Evolutionary conservation across 2,888 invertebrate genomes (phyloP), one percentile per base, ranked within the genome.

Genomic region (Cerastoderma edule): DNA sequence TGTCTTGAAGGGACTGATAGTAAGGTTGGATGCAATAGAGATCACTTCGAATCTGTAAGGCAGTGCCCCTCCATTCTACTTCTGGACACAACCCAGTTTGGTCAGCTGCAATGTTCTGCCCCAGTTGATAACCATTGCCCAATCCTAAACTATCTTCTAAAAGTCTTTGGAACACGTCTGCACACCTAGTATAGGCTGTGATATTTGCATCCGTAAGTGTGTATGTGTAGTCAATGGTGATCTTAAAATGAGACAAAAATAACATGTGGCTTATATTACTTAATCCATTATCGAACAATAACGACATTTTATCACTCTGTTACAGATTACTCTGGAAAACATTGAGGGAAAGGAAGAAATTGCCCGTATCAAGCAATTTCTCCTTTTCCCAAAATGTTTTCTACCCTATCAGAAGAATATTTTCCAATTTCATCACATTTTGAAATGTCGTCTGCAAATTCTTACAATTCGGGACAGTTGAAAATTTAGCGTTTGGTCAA

Each of bases 11-110:
- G 0, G 39, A 64, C 27, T 44, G 32, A 54, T 27, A 74, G 16
- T 50, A 50, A 8, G 74, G 74, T 24, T 28, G 28, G 19, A 30
- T 19, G 35, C 78, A 78, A 44, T 24, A 56, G 6, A 28, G 53
- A 1, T 35, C 66, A 0, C 35, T 22, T 0, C 10, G 2, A 0
- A 8, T 5, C 16, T 63, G 48, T 1, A 24, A 4, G 30, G 75
- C 72, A 35, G 44, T 22, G n/a, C 22, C 8, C 16, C 22, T 27
- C 24, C 22, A 16, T 4, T 39, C 22, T 10, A 60, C 39, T 2
- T 60, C n/a, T 0, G 60, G 60, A 24, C 60, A 60, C 10, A 4
- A 13, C 10, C 24, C 10, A 2, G 24, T 19, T 19, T n/a, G 6
- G 5, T 0, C 2, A 32, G 33, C n/a, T 8, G 39, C 13, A 50